Base-by-base conservation (phyloP, 2,888 invertebrate genomes). In the Esperia sulphurella region DNA sequence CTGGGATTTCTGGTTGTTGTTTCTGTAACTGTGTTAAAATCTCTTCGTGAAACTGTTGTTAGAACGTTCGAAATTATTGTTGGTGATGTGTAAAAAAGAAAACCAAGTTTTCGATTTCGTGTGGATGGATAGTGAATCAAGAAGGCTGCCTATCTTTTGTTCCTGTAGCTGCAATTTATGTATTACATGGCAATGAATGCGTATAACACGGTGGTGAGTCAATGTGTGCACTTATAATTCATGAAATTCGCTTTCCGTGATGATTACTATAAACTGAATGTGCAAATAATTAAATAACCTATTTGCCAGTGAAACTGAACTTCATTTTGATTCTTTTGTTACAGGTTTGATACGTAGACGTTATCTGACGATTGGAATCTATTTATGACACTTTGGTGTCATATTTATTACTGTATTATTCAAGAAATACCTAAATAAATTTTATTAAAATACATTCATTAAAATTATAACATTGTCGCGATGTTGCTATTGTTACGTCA, bases 291-390 rank as follows among this genome's bases (percentile, higher is more conserved):
- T 64, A 58, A 77, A 68, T 86, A 86, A 86, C 85, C 84, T 84
- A 80, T 66, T 71, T 80, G 61, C 51, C 54, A 59, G 61, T 59
- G 66, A 72, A 66, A 63, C 70, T 71, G 75, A 89, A 89, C 88
- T 88, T 87, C 73, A 82, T 85, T 85, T 88, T 45, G 75, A 71
- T 87, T 89, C 77, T 88, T 85, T 85, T 87, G 84, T 87, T 86
- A 78, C 82, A 86, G 85, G 62, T 54, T 52, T 56, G 50, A 58
- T 58, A 61, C 58, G 57, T 66, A 66, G 59, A 58, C 56, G 44
- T 50, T 56, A 59, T 67, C 46, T 65, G 71, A 58, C 58, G 54
- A 49, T 66, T 48, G 53, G 53, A 63, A 62, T 63, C 61, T 53
- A 58, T 68, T 67, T 65, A 59, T 63, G 61, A 54, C 45, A 49